Percentiles rank a stretch among this genome's conserved stretches.
Evolutionary conservation across 2,113 vertebrate species (phyloP).

Genomic region (Solenodon paradoxus): DNA sequence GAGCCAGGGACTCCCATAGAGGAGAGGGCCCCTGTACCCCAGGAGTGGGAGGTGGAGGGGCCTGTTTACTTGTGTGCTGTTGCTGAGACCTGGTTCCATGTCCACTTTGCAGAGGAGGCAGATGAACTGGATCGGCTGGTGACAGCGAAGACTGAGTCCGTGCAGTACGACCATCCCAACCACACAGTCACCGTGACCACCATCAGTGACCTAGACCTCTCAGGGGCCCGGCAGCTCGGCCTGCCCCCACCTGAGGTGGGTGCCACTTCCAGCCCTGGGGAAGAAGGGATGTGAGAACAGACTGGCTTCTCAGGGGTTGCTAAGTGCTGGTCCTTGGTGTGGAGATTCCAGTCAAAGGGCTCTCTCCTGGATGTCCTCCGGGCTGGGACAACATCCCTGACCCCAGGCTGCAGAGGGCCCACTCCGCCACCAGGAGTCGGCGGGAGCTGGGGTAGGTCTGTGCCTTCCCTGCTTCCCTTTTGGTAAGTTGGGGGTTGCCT

Average conservation of each 20-base stretch:
- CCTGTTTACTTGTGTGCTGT: neutral
- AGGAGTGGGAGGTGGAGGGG: neutral
- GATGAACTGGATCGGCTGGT: slow-evolving; percentile 91
- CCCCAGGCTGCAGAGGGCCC: neutral
- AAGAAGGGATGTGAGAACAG: neutral
- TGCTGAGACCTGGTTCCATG: neutral
- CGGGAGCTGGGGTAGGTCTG: neutral
- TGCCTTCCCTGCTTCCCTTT: neutral
- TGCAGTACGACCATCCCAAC: slow-evolving; percentile 94
- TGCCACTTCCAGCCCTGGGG: neutral
- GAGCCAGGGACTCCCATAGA: neutral
- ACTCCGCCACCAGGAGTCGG: rapidly evolving
- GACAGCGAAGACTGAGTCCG: slow-evolving; percentile 85
- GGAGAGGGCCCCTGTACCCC: neutral
- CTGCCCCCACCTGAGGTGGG: slow-evolving; percentile 78
- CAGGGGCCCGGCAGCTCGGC: slow-evolving; percentile 82
- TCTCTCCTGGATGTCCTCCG: rapidly evolving
- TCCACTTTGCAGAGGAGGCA: slow-evolving; percentile 81
- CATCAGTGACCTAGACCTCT: slow-evolving; percentile 93
- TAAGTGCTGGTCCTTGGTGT: neutral
- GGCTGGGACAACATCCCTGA: neutral
- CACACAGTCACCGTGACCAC: slow-evolving; percentile 97
- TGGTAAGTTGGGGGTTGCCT: too few species aligned
- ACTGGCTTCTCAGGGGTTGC: too few species aligned
- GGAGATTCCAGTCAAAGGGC: neutral